These are phyloP conservation scores for Branchipolynoe longqiensis DNA, from an alignment of 2,888 invertebrate genomes.

Conservation along the genomic window DNA sequence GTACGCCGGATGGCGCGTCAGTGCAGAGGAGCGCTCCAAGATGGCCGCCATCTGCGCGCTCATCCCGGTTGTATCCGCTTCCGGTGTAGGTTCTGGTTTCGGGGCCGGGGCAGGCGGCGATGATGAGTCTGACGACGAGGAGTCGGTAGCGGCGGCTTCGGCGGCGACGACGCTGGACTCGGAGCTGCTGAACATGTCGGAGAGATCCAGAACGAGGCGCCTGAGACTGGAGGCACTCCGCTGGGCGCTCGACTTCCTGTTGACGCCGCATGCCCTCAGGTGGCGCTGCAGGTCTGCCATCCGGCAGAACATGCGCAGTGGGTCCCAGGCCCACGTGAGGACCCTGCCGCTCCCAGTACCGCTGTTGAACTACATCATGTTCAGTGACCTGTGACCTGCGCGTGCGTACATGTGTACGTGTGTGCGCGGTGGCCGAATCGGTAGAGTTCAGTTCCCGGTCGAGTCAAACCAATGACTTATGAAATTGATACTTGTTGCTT, in stretches of 20 bases:
- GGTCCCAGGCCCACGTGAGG: slow-evolving; percentile 2
- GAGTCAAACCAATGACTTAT: too few relatives aligned
- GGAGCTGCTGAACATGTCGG: slow-evolving; percentile 24
- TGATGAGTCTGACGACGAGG: background rate
- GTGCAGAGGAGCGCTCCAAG: background rate
- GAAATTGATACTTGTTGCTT: too few relatives aligned
- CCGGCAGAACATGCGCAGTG: background rate
- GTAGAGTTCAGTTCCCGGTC: too few relatives aligned
- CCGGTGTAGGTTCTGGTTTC: too few relatives aligned
- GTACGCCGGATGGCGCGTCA: background rate
- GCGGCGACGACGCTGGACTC: background rate
- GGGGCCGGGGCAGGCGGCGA: background rate
- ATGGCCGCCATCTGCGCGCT: background rate
- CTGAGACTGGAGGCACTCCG: slow-evolving; percentile 10
- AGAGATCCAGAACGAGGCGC: background rate
- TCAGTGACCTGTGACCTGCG: background rate
- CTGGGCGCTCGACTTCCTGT: slow-evolving; percentile 37
- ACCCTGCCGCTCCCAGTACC: slow-evolving; percentile 6
- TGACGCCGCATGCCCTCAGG: background rate
- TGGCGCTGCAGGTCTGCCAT: background rate
- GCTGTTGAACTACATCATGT: slow-evolving; percentile 32
- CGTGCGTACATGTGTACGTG: too few relatives aligned
- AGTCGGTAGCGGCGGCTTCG: too few relatives aligned
- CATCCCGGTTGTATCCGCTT: background rate
- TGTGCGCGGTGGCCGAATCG: too few relatives aligned